A percentile compares a stretch with the other conserved stretches of the same genome.
Evolutionary conservation across 2,113 vertebrate genomes (phyloP).

Genomic region (Tringa solitaria): DNA sequence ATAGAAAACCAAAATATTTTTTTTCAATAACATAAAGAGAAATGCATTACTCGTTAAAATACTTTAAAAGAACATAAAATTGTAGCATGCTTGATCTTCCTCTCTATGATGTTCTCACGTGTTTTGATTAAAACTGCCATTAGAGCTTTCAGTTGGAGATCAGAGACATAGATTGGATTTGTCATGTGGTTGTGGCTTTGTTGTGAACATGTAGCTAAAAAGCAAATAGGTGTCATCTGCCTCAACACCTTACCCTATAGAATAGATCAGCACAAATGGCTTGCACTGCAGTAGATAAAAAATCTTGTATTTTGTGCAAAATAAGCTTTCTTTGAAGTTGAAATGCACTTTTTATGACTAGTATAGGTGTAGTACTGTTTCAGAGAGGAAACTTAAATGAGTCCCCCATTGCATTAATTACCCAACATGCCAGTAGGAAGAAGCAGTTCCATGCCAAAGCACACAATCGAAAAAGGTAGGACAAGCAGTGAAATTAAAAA

Average conservation of each 20-base stretch:
- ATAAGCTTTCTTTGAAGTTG: not conserved
- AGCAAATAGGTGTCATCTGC: not conserved
- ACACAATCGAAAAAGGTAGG: not conserved
- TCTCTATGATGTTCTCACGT: not conserved
- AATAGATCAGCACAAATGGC: not conserved
- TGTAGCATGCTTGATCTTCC: not conserved
- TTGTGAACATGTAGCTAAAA: not conserved
- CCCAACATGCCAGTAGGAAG: not conserved
- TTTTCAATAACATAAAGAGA: not conserved
- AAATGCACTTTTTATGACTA: not conserved
- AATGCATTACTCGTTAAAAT: not conserved
- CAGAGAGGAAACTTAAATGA: not conserved
- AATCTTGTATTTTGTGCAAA: not conserved
- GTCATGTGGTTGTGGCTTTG: not conserved
- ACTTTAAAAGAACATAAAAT: not conserved
- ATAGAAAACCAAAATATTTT: not conserved
- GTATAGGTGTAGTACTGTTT: not conserved
- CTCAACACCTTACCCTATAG: not conserved
- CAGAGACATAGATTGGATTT: not conserved
- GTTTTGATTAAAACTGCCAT: slow-evolving; percentile 12
- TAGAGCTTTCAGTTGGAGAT: not conserved
- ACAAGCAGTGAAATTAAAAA: not conserved
- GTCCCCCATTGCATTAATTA: not conserved
- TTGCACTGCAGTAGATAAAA: not conserved
- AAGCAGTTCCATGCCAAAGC: not conserved